phyloP scores from a whole-genome alignment of 2,113 vertebrate species.

The Oplegnathus fasciatus region DNA sequence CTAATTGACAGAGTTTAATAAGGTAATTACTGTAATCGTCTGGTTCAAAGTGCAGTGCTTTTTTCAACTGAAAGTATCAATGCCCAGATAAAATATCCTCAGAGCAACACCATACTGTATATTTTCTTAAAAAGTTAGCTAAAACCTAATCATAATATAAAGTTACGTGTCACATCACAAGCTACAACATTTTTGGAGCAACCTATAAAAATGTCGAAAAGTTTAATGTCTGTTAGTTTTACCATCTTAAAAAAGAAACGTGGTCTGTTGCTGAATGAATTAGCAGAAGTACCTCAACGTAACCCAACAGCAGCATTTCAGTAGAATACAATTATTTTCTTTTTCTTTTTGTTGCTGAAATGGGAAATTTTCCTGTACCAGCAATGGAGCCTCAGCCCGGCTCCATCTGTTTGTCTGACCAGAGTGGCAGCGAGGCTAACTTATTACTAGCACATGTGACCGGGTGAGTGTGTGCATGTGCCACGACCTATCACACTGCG shows the following conservation, averaged over 20 bases:
- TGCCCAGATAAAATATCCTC: neutral
- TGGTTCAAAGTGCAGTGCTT: neutral
- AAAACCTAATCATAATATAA: neutral
- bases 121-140: neutral
- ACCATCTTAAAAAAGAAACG: neutral
- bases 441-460: slow-evolving; percentile 83
- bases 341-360: neutral
- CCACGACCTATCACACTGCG: slow-evolving; percentile 63
- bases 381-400: slow-evolving; percentile 11
- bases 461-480: slow-evolving; percentile 67
- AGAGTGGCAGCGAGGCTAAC: slow-evolving; percentile 60
- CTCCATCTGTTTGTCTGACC: slow-evolving; percentile 60
- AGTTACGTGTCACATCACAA: too few species aligned
- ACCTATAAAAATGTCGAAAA: neutral
- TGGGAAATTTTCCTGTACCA: slow-evolving; percentile 26
- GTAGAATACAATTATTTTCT: neutral
- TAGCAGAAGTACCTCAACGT: neutral
- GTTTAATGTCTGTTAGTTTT: neutral
- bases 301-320: slow-evolving; percentile 27
- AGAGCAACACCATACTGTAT: neutral
- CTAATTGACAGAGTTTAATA: neutral
- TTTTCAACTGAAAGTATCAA: neutral
- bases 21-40: neutral
- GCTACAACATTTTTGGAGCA: neutral
- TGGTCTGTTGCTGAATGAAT: neutral